Conservation (phyloP, 1,140 invertebrate species). For the Scaptomyza pallida region DNA sequence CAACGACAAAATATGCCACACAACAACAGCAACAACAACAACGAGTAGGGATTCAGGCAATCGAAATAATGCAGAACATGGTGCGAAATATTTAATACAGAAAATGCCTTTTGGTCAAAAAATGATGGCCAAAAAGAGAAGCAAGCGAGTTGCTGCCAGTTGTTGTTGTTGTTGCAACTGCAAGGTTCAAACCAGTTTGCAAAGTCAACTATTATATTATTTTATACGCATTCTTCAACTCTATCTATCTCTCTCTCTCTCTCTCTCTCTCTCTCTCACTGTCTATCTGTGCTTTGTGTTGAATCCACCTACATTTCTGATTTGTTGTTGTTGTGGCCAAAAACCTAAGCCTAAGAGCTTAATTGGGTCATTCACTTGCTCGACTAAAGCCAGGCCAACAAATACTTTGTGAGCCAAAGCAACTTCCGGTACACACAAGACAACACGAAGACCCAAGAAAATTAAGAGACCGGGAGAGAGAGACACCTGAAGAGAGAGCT, state of each 20-base stretch:
- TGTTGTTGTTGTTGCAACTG: conserved; percentile 33
- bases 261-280: conserved; percentile 1
- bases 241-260: not conserved
- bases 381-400: conserved; percentile 36
- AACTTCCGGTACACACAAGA: conserved; percentile 46
- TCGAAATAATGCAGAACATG: conserved; percentile 81
- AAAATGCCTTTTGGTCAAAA: conserved; percentile 50
- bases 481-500: conserved; percentile 7
- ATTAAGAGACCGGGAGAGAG: not conserved
- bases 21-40: not conserved
- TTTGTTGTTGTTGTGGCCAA: conserved; percentile 34
- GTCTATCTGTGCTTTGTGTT: not conserved
- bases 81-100: conserved; percentile 81
- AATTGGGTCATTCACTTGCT: conserved; percentile 81
- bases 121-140: conserved; percentile 50
- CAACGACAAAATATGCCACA: conserved; percentile 78
- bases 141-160: conserved; percentile 35
- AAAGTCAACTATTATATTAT: conserved; percentile 32
- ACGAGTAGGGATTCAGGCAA: conserved; percentile 53
- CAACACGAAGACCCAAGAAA: conserved; percentile 4
- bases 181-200: conserved; percentile 37
- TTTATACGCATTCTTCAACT: too few relatives aligned
- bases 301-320: conserved; percentile 34
- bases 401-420: conserved; percentile 27
- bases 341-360: conserved; percentile 63